Conservation (phyloP, 2,113 vertebrate species). For the Lepidothrix coronata region DNA sequence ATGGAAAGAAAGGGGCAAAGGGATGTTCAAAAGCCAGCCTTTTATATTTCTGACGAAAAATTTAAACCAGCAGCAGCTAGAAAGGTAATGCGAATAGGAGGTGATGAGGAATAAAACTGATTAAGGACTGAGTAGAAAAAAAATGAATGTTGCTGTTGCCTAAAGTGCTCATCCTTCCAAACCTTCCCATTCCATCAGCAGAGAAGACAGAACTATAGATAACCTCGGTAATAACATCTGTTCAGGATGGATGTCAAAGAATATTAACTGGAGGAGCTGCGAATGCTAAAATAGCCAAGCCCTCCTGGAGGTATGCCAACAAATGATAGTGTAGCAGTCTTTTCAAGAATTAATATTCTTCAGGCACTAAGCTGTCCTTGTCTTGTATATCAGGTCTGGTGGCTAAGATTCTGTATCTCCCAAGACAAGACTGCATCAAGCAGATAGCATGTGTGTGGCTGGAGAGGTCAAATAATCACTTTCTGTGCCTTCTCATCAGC, state of each 20-base stretch:
- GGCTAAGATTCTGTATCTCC: background rate
- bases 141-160: background rate
- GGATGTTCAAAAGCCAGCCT: background rate
- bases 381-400: background rate
- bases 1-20: background rate
- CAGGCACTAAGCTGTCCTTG: background rate
- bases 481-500: background rate
- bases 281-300: conserved; percentile 42
- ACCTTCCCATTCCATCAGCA: background rate
- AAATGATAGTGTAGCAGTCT: conserved; percentile 30
- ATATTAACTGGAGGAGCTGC: conserved; percentile 25
- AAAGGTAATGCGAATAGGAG: background rate
- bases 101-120: background rate
- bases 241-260: conserved; percentile 40
- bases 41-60: background rate
- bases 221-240: conserved; percentile 36
- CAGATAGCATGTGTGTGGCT: rapidly evolving
- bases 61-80: background rate
- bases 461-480: background rate
- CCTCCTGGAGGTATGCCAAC: conserved; percentile 37
- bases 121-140: background rate
- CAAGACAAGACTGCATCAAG: background rate
- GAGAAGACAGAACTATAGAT: conserved; percentile 22
- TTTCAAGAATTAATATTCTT: conserved; percentile 42
- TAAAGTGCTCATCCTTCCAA: background rate